phyloP scores from a whole-genome alignment of 30 jellyfish, hydroid and myxozoan genomes.

The Aurelia aurita region DNA sequence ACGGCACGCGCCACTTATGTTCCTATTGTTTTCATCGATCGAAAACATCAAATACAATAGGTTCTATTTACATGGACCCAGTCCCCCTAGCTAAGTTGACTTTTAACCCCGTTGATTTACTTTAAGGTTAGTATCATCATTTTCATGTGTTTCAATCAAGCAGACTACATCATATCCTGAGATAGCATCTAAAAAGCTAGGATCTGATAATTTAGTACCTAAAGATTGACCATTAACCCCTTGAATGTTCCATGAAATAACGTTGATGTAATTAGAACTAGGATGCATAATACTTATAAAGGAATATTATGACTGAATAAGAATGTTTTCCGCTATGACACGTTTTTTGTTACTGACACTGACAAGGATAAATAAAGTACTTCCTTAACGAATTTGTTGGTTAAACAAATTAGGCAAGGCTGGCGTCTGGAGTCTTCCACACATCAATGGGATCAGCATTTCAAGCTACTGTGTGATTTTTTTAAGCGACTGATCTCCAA shows the following conservation, averaged over 20 bases:
- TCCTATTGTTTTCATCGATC: no score
- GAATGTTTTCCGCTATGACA: background rate
- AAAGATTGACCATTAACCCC: no score
- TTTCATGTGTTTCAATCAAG: background rate
- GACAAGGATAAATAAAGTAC: background rate
- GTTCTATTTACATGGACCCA: no score
- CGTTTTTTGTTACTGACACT: background rate
- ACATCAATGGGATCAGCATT: conserved; percentile 4
- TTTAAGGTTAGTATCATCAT: background rate
- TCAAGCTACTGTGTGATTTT: background rate
- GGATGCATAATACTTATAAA: background rate
- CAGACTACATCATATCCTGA: background rate
- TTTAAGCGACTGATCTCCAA: background rate
- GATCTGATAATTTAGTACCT: background rate
- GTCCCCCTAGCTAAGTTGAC: no score
- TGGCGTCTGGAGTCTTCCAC: background rate
- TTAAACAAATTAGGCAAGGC: background rate
- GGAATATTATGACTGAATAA: background rate
- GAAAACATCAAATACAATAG: no score
- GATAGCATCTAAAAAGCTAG: background rate
- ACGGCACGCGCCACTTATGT: no score
- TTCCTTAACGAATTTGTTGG: background rate
- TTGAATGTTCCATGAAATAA: background rate
- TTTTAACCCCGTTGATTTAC: no score
- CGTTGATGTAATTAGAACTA: no score